Conservation (phyloP, 2,113 vertebrate species). For the Zapus hudsonius region DNA sequence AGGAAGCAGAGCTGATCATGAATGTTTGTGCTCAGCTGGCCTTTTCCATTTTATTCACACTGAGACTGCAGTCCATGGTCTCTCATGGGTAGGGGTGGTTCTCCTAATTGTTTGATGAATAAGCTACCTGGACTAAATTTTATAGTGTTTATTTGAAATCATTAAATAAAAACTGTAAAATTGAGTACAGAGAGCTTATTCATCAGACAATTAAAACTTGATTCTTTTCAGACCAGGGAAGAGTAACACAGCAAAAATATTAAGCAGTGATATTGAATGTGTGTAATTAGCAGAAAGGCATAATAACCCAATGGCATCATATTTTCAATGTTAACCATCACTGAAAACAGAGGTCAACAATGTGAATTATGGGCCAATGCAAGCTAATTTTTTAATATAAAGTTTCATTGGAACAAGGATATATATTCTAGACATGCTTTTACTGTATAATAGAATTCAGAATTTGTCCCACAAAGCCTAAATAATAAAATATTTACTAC, state of each 20-base stretch:
- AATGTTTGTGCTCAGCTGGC: too few species aligned
- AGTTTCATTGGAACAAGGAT: neutral
- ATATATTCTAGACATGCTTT: neutral
- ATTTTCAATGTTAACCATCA: neutral
- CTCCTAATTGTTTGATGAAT: too few species aligned
- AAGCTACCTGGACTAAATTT: too few species aligned
- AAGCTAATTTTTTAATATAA: constrained; percentile 10
- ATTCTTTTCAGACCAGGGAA: neutral
- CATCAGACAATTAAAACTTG: neutral
- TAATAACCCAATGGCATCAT: neutral
- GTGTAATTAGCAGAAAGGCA: neutral
- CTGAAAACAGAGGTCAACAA: neutral
- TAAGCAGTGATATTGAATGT: neutral
- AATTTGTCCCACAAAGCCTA: neutral
- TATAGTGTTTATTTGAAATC: too few species aligned
- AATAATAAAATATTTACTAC: neutral
- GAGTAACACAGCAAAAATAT: neutral
- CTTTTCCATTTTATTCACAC: too few species aligned
- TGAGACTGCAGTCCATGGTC: too few species aligned
- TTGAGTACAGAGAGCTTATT: neutral
- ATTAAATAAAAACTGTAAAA: constrained; percentile 1
- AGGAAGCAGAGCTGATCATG: too few species aligned
- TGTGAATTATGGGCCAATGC: neutral
- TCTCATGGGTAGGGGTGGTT: too few species aligned
- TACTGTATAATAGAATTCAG: neutral